Evolutionary conservation across 1,140 invertebrate genomes (phyloP).

Genomic region (fruit fly (Drosophila melanogaster)): DNA sequence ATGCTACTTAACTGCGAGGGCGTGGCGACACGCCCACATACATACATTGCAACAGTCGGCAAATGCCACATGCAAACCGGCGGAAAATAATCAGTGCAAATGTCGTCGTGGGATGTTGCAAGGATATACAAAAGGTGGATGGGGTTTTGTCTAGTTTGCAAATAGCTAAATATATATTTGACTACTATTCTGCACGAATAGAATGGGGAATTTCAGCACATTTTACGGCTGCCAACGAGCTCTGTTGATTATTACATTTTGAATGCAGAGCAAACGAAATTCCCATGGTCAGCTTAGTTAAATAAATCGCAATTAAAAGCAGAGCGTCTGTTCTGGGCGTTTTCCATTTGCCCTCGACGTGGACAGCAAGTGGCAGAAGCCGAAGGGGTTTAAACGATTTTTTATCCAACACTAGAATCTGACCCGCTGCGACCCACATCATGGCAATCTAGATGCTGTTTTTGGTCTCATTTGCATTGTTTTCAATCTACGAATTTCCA

Average conservation of each 20-base stretch:
- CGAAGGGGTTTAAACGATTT: slow-evolving; percentile 20
- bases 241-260: slow-evolving; percentile 41
- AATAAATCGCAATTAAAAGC: slow-evolving; percentile 41
- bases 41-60: slow-evolving; percentile 29
- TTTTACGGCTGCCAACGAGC: slow-evolving; percentile 13
- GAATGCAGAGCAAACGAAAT: slow-evolving; percentile 20
- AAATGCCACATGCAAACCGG: slow-evolving; percentile 34
- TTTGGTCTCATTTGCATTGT: slow-evolving; percentile 37
- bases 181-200: no score
- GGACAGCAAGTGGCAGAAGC: slow-evolving; percentile 1
- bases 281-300: slow-evolving; percentile 36
- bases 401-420: slow-evolving; percentile 18
- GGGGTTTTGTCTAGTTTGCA: slow-evolving; percentile 15
- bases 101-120: slow-evolving; percentile 1
- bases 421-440: slow-evolving; percentile 16
- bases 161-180: neutral
- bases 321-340: slow-evolving; percentile 27
- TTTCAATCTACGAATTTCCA: slow-evolving; percentile 31
- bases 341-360: slow-evolving; percentile 6
- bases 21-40: slow-evolving; percentile 32
- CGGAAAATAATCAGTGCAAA: slow-evolving; percentile 49
- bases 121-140: neutral
- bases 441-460: slow-evolving; percentile 23
- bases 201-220: slow-evolving; percentile 7
- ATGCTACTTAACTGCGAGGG: slow-evolving; percentile 33